These are phyloP conservation scores for Pardalotus punctatus DNA, from an alignment of 2,113 vertebrate species.

Conservation along the genomic window DNA sequence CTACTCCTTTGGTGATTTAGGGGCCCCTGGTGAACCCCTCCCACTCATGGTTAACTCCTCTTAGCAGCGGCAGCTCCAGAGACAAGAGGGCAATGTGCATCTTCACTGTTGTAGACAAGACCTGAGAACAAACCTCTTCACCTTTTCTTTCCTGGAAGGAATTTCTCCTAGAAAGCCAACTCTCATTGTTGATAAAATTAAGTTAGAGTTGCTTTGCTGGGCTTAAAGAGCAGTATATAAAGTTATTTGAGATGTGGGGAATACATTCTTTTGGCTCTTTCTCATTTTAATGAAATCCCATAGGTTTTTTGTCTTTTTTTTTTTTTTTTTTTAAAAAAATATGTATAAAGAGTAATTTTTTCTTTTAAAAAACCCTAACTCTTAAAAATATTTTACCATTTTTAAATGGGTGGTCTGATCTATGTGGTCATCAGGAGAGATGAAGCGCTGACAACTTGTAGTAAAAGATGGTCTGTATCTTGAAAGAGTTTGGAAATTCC, in stretches of 20 bases:
- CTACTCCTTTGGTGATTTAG: not conserved
- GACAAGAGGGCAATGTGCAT: not conserved
- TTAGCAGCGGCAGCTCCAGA: not conserved
- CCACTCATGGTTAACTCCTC: not conserved
- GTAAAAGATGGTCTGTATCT: not conserved
- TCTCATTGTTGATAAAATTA: not conserved
- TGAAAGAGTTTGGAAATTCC: not conserved
- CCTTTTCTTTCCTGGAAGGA: not conserved
- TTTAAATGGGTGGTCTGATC: not conserved
- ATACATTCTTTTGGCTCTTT: accelerated
- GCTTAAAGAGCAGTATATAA: not conserved
- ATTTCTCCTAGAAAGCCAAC: not conserved
- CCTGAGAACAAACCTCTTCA: not conserved
- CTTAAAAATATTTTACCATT: not conserved
- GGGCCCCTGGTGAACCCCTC: not conserved
- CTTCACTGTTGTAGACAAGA: not conserved
- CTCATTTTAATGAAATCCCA: not conserved
- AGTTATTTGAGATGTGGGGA: not conserved
- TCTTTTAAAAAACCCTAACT: not conserved
- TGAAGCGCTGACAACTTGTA: not conserved
- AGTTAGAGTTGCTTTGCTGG: not conserved
- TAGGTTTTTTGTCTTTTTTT: not conserved
- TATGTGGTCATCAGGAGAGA: not conserved
- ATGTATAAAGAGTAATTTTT: not conserved
- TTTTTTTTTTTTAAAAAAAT: not conserved